Base-by-base conservation (phyloP, 2,113 vertebrate species). In the Gobio gobio region DNA sequence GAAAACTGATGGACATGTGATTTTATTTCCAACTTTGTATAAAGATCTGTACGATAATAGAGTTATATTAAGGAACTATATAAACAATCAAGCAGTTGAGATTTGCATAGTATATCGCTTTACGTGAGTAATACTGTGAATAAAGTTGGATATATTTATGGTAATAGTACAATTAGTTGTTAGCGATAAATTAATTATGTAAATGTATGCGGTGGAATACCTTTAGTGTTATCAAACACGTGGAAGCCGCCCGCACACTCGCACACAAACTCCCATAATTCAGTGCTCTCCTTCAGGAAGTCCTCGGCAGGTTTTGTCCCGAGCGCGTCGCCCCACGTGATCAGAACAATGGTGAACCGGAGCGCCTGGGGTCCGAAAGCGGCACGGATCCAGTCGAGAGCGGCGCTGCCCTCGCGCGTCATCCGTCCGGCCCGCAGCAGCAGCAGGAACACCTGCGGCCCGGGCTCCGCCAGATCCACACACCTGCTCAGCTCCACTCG, bases 401-500 rank as follows among this genome's bases (percentile, higher is more conserved):
- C 49, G 18, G 94, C 89, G 83, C 51, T 87, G 78, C 94, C 92
- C 64, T 95, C 92, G 1, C 85, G 77, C 0, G 96, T 95, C 87
- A 94, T 90, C 66, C 90, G 93, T 24, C 92, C 86, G 0, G 87
- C 82, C 84, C 85, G 93, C 2, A 93, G 83, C 24, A 94, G 93
- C 85, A 96, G 78, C 83, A 96, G 79, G 49, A 96, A 92, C n/a
- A 16, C 90, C 0, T 95, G 94, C 22, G 93, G 94, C 12, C 95
- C 95, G 0, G 92, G 95, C 0, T 88, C 84, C 0, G 92, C 91
- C n/a, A 95, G 89, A 2, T 16, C 3, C 0, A 94, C 18, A 14
- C 93, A 92, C 0, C 24, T 92, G 0, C 89, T 89, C 26, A 94
- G 88, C 88, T 96, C 94, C 2, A 29, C 33, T 14, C 86, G 72